Evolutionary conservation across 2,797 vertebrate genomes (phyloP), one percentile per base, ranked within the genome.

Genomic region (Myoxocephalus aenaeus): DNA sequence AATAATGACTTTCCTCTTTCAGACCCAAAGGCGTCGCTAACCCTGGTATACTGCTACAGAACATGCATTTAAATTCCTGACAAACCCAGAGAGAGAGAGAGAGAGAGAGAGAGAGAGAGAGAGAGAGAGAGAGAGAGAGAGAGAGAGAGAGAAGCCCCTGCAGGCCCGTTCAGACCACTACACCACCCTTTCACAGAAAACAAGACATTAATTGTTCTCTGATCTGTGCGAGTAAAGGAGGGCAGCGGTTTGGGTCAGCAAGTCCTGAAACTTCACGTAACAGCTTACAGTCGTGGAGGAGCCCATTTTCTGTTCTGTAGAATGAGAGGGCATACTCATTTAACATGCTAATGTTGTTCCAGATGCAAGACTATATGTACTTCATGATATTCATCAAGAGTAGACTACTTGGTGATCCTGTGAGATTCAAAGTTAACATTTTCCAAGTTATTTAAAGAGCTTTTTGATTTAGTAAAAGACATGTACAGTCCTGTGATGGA

Each of bases 11-110:
- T 48, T 18, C 17, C 46, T 48, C 17, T 48, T 48, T 17, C 42
- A 44, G 6, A 44, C 42, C 42, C 14, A 44, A 44, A 44, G 14
- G 42, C 42, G 42, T 44, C 18, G 8, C 17, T 20, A 17, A 18
- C 46, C 14, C 14, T 44, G 17, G 18, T 18, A 20, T 20, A 20
- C 46, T 48, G 46, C 18, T 48, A 17, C 76, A 79, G 36, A 70
- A 46, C 22, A 62, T n/a, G 27, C 22, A 86, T 85, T 86, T 58
- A 63, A 77, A 83, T 81, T 73, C 73, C 54, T 50, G 18, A 71
- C 38, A 77, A 75, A 62, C 38, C 58, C 14, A 8, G n/a, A 32
- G 13, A 27, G 12, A 56, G 53, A 56, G 7, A 54, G 22, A 27
- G 12, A 57, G 27, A 32, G 70, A 72, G 51, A 79, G 56, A 70